A percentile compares a stretch with the other conserved stretches of the same genome.
phyloP scores from a whole-genome alignment of 2,113 vertebrate genomes.

The Oncorhynchus tshawytscha region DNA sequence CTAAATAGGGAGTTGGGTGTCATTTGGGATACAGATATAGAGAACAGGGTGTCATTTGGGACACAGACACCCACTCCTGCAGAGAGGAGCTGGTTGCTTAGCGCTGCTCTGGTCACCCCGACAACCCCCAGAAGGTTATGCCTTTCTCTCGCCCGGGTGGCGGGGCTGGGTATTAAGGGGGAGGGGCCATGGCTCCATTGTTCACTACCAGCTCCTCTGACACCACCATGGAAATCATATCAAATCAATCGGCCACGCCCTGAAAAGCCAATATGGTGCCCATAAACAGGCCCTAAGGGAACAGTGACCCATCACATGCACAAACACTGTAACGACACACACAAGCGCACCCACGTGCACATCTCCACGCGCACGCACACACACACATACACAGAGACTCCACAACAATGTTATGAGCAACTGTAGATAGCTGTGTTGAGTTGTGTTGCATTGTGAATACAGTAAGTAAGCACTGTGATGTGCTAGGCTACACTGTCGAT shows the following conservation, averaged over 20 bases:
- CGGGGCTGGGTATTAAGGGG: neutral
- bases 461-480: too few species aligned
- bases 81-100: neutral
- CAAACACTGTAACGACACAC: neutral
- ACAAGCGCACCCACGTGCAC: neutral
- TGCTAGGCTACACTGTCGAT: too few species aligned
- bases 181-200: constrained; percentile 1
- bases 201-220: constrained; percentile 18
- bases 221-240: constrained; percentile 44
- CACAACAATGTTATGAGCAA: too few species aligned
- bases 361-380: too few species aligned
- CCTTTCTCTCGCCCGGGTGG: neutral
- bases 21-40: too few species aligned
- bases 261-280: constrained; percentile 49
- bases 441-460: too few species aligned
- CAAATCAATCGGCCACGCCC: constrained; percentile 62
- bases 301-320: neutral
- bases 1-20: too few species aligned
- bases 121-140: neutral
- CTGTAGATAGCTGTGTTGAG: too few species aligned
- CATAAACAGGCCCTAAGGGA: constrained; percentile 31
- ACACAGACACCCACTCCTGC: neutral
- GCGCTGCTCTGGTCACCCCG: neutral
- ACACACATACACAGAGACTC: neutral
- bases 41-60: too few species aligned